These are phyloP conservation scores for Glyphotaelius pellucidus DNA, from an alignment of 2,888 invertebrate genomes.

Conservation along the genomic window DNA sequence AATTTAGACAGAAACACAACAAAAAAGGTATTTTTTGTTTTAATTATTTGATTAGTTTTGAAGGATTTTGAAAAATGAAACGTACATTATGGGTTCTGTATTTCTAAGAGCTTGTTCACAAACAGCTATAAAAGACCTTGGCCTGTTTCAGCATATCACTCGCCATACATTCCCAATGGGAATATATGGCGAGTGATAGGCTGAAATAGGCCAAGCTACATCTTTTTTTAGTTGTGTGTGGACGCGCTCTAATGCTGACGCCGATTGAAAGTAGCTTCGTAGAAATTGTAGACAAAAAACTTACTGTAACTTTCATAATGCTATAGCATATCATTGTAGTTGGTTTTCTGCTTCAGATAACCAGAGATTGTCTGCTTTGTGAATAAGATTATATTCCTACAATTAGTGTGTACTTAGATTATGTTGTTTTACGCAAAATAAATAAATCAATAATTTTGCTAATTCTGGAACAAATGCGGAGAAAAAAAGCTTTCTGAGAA, in stretches of 20 bases:
- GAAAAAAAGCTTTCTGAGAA: neutral
- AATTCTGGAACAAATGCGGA: neutral
- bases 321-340: neutral
- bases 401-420: too few relatives aligned
- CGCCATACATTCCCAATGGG: too few relatives aligned
- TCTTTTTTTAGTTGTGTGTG: too few relatives aligned
- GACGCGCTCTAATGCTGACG: too few relatives aligned
- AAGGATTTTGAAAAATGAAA: neutral
- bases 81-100: neutral
- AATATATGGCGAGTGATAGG: too few relatives aligned
- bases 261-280: too few relatives aligned
- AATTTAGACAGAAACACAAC: neutral
- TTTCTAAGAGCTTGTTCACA: too few relatives aligned
- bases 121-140: too few relatives aligned
- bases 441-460: too few relatives aligned
- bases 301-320: neutral
- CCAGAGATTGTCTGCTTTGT: too few relatives aligned
- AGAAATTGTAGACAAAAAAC: neutral
- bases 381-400: neutral
- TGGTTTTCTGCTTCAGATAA: neutral
- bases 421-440: neutral
- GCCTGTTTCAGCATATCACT: too few relatives aligned
- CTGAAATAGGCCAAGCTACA: too few relatives aligned
- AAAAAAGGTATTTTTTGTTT: neutral
- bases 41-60: neutral